Base-by-base conservation (phyloP, 2,888 invertebrate species). In the Papilio elwesi region DNA sequence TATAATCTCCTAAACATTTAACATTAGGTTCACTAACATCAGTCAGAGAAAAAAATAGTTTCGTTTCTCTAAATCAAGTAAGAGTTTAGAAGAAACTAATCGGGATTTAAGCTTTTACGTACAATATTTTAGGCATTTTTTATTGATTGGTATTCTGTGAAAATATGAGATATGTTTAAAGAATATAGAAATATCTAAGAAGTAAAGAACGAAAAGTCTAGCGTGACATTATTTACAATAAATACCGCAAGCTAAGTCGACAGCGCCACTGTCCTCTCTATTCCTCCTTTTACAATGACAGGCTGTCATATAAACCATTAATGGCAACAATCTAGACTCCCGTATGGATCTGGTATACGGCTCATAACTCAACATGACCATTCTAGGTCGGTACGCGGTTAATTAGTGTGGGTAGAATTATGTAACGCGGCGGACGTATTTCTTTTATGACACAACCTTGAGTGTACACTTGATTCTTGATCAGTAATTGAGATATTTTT, bases 391-490 rank as follows among this genome's bases (percentile, higher is more conserved):
- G 76, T 83, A 82, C 81, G 78, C 85, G 83, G 85, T 87, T 91
- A 91, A 91, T 93, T 90, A 89, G 86, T 89, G 90, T 88, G 83
- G 86, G 84, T 81, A 84, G 86, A 80, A 83, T 88, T 89, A 90
- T 87, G 86, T 89, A 90, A 89, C 85, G 76, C 78, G 77, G 75
- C 78, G 78, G 79, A 79, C 83, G 82, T 83, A 81, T 85, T 86
- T 89, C 86, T 88, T 89, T 88, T 86, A 87, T 86, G 82, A 83
- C 78, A 78, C 83, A 89, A 87, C 92, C 91, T 92, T 88, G 87
- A 82, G 77, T 80, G 80, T 83, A 83, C 85, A 84, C 86, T 87
- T 91, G 91, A 88, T 88, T 83, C 87, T 88, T 87, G 81, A 59
- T 81, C 55, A 85, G 81, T 85, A 86, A 87, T 90, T 88, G 89